A percentile compares a stretch with the other conserved stretches of the same genome.
Evolutionary conservation across 2,113 vertebrate species (phyloP).

Genomic region (Corythornis cristatus): DNA sequence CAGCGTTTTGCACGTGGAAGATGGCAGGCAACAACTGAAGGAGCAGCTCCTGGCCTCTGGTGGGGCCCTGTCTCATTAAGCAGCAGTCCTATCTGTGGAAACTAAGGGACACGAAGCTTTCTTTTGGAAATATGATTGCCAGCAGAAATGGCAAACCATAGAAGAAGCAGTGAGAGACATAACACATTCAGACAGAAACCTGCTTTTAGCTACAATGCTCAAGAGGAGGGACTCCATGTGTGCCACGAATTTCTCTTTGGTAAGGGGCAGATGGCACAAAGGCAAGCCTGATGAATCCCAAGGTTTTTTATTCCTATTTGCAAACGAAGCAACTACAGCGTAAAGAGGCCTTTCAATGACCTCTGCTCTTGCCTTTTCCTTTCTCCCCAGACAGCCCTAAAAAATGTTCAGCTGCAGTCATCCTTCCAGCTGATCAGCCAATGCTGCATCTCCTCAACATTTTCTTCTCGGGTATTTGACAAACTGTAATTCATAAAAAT

Average conservation of each 20-base stretch:
- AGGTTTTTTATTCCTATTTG: neutral
- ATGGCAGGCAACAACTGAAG: neutral
- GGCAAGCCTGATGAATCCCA: neutral
- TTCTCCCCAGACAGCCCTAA: neutral
- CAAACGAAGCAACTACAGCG: neutral
- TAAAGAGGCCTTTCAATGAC: neutral
- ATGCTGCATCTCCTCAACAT: neutral
- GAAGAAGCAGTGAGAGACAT: conserved; percentile 1
- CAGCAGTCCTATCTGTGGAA: neutral
- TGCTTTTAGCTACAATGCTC: neutral
- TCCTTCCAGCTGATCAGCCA: neutral
- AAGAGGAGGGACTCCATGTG: conserved; percentile 34
- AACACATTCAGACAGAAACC: conserved; percentile 36
- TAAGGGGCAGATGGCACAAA: neutral
- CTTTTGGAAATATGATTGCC: neutral
- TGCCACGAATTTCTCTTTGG: neutral
- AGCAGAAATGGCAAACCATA: neutral
- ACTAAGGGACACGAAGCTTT: neutral
- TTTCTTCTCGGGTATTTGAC: neutral
- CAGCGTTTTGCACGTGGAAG: neutral
- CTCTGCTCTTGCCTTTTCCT: neutral
- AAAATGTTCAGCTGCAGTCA: neutral
- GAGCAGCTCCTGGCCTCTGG: neutral
- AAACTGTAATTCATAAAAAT: neutral
- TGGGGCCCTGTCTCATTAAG: neutral